Base-by-base conservation (phyloP, 2,888 invertebrate species). In the Phasia obesa region DNA sequence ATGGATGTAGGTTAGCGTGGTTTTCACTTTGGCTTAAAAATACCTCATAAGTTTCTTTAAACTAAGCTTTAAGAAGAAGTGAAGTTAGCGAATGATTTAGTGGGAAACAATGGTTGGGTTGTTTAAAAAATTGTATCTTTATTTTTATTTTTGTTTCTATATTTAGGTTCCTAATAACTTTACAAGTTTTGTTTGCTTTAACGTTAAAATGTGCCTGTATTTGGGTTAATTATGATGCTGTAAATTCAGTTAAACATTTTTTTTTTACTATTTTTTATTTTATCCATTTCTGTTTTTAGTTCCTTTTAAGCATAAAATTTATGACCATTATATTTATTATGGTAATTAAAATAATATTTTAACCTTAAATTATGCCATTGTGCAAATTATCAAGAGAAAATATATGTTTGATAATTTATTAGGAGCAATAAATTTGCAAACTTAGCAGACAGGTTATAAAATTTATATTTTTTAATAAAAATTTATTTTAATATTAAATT, bases 141-240 rank as follows among this genome's bases (percentile, higher is more conserved):
- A 31, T 4, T 31, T 31, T 38, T 38, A 13, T 15, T 53, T 67
- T 23, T 51, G 4, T 23, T 19, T 11, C 9, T 25, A 38, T 13
- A 38, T 15, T 42, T 15, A 42, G 42, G 25, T 27, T 42, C 27
- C 27, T 69, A 69, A 55, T 42, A 27, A 42, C 42, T 47, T 62
- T 19, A 7, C 44, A 62, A 44, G 11, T 27, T 23, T 11, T 19
- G 17, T 42, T 42, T 35, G 38, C 5, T 53, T 25, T 19, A 7
- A 7, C n/a, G n/a, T 42, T 42, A n/a, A 4, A n/a, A 2, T n/a
- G 0, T 42, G 13, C 35, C 11, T 35, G 11, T 11, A 35, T 35
- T 35, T 35, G 11, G 35, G 11, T 11, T 11, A 35, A 35, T 11
- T 35, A 35, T 35, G 35, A 35, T 35, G 35, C 11, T 35, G 35